Evolutionary conservation across 2,113 vertebrate species (phyloP), one percentile per base, ranked within the genome.

Genomic region (Catagonus wagneri): DNA sequence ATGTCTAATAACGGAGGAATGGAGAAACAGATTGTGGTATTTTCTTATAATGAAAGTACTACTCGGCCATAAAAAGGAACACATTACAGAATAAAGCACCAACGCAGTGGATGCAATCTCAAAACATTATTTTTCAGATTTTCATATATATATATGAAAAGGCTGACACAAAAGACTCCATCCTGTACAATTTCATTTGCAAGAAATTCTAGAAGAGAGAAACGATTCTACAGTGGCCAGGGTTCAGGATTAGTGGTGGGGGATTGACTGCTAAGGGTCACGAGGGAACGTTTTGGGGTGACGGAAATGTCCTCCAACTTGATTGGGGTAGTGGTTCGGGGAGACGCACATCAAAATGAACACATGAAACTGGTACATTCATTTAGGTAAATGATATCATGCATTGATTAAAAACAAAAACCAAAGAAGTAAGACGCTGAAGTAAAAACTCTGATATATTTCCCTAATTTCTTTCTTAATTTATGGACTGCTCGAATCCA

Each of bases 231-330:
- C 1, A 36, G 19, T 15, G 19, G 16, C 22, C 11, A 25, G 66
- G 11, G 2, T 7, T 3, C 34, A 8, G 17, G 4, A 19, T 19
- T 2, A n/a, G 11, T 6, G 7, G 65, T 4, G 8, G 39, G 1
- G 0, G 16, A 58, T 2, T 11, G 23, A 29, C 0, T 12, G 2
- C 6, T 4, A 58, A 78, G 2, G 44, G 25, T 9, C 54, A 56
- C 1, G 32, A 61, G 17, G 27, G 23, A 71, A 50, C 36, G 7
- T 68, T 34, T 6, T 19, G n/a, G 20, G 44, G 6, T 60, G 44
- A 39, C 13, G 10, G 89, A 27, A 65, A 66, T 58, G 36, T 44
- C 61, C 50, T 72, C 14, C 50, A 7, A 81, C 56, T 86, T 56
- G 8, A 78, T 6, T 9, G 10, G 17, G n/a, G 9, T 56, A 34